Evolutionary conservation across 1,140 invertebrate genomes (phyloP).

Genomic region (Thaumetopoea pityocampa): DNA sequence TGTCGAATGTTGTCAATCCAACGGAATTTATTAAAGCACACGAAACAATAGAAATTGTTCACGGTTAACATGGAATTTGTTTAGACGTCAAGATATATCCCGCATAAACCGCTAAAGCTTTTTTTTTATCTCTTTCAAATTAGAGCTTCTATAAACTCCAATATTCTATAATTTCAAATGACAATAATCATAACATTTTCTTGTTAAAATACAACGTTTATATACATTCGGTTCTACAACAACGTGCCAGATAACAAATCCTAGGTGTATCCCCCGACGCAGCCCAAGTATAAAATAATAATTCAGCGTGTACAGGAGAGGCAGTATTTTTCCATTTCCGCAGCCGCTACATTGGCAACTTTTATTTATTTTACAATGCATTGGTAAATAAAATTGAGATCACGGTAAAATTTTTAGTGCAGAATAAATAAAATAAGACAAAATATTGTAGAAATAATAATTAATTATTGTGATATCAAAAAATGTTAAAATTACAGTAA

Average conservation of each 20-base stretch:
- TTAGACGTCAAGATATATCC: no score
- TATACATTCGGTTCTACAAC: conserved; percentile 2
- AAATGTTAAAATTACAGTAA: no score
- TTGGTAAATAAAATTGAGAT: conserved; percentile 8
- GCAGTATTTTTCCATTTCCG: conserved; percentile 23
- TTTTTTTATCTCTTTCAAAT: no score
- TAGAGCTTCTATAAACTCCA: no score
- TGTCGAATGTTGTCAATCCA: neutral
- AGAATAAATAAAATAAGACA: no score
- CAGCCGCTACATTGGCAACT: conserved; percentile 16
- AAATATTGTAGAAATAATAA: no score
- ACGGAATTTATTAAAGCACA: neutral
- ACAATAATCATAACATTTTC: neutral
- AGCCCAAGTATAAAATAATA: conserved; percentile 18
- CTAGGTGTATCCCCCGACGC: conserved; percentile 13
- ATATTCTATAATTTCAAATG: no score
- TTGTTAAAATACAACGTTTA: neutral
- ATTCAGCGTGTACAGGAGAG: conserved; percentile 3
- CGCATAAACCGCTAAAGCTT: no score
- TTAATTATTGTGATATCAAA: no score
- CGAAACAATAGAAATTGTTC: no score
- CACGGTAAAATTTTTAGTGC: conserved; percentile 12
- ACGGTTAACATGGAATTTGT: no score
- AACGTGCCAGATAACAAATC: conserved; percentile 6
- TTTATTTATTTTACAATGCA: conserved; percentile 30